Conservation (phyloP, 2,113 vertebrate genomes). For the Hypomesus transpacificus region DNA sequence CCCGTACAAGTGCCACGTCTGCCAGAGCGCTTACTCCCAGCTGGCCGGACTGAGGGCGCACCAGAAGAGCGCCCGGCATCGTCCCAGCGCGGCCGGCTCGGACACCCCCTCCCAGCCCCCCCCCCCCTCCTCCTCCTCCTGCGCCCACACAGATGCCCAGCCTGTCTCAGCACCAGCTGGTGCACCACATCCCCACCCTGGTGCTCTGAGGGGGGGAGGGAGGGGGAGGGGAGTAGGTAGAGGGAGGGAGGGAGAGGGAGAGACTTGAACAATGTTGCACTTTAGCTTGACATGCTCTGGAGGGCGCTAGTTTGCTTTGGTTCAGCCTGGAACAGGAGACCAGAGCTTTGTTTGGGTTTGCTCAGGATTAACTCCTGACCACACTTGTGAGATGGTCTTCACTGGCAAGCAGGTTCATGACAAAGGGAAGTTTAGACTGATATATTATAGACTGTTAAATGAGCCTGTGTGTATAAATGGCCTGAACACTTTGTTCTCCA, state of each 20-base stretch:
- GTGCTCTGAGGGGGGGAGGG: slow-evolving; percentile 77
- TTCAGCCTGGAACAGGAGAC: no score
- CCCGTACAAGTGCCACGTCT: slow-evolving; percentile 97
- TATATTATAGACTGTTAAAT: no score
- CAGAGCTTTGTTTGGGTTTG: no score
- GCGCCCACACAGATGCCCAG: slow-evolving; percentile 53
- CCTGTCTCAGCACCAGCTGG: slow-evolving; percentile 71
- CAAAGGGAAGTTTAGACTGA: no score
- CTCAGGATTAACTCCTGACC: no score
- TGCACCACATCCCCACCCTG: slow-evolving; percentile 87
- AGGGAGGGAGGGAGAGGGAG: not conserved
- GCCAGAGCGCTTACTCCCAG: slow-evolving; percentile 97
- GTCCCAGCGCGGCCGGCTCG: slow-evolving; percentile 67
- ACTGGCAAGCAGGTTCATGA: no score
- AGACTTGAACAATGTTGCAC: slow-evolving; percentile 1
- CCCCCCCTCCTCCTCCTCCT: slow-evolving; percentile 13
- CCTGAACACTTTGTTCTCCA: no score
- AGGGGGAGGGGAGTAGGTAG: slow-evolving; percentile 37
- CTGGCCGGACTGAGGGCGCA: slow-evolving; percentile 94
- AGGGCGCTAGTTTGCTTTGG: not conserved
- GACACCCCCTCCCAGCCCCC: slow-evolving; percentile 3
- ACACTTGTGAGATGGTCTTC: no score
- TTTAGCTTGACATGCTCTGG: not conserved
- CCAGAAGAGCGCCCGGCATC: slow-evolving; percentile 96
- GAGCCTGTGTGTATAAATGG: no score